Evolutionary conservation across 2,888 invertebrate species (phyloP).

Genomic region (Acrobasis repandana): DNA sequence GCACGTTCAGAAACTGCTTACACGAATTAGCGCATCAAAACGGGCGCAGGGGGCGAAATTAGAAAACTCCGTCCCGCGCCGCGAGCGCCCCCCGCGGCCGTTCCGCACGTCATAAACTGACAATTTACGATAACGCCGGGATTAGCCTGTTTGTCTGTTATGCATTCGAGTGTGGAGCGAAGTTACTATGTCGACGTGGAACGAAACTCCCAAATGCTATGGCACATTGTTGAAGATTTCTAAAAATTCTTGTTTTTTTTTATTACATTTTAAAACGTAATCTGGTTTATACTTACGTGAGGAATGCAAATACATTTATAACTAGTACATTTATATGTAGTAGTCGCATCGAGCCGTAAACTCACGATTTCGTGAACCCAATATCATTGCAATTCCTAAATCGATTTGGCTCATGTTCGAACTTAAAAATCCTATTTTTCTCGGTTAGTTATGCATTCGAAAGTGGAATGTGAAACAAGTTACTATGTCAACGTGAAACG

Average conservation of each 20-base stretch:
- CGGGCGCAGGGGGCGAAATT: conserved; percentile 79
- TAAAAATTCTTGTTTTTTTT: neutral
- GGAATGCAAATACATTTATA: too few species aligned
- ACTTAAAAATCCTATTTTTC: too few species aligned
- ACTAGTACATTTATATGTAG: too few species aligned
- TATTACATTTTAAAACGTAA: neutral
- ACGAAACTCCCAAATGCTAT: conserved; percentile 36
- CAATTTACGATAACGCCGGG: conserved; percentile 83
- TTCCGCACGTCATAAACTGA: conserved; percentile 84
- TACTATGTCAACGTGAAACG: too few species aligned
- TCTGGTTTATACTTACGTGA: neutral
- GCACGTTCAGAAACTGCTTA: conserved; percentile 82
- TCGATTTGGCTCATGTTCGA: too few species aligned
- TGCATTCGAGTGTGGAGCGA: conserved; percentile 64
- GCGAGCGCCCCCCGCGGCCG: conserved; percentile 58
- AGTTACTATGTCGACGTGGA: conserved; percentile 55
- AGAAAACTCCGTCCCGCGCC: conserved; percentile 69
- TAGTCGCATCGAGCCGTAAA: too few species aligned
- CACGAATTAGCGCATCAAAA: conserved; percentile 82
- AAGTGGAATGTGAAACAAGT: too few species aligned
- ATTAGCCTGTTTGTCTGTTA: conserved; percentile 82
- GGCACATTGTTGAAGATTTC: conserved; percentile 7
- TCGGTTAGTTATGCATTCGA: too few species aligned
- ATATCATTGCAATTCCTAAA: too few species aligned
- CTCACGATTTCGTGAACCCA: too few species aligned